These are phyloP conservation scores for Amphiduros pacificus DNA, from an alignment of 2,888 invertebrate species.

Conservation along the genomic window DNA sequence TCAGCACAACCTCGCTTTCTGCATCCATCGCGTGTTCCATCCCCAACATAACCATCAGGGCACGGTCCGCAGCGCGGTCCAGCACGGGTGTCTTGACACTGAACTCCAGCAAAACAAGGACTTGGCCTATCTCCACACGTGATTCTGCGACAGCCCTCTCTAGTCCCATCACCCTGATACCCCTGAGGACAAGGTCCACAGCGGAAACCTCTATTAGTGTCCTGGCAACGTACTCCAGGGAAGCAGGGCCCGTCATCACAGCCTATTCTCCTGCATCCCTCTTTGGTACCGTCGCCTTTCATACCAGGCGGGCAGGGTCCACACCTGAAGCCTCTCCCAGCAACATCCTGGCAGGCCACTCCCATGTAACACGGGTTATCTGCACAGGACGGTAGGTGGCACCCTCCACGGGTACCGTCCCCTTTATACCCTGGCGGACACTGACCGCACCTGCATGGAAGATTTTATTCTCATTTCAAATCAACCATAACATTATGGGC, in stretches of 20 bases:
- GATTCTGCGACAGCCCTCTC: conserved; percentile 6
- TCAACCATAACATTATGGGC: no score
- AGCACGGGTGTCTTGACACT: conserved; percentile 30
- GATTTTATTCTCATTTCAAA: no score
- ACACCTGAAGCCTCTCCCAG: conserved; percentile 27
- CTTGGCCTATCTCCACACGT: neutral
- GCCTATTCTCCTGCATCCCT: conserved; percentile 16
- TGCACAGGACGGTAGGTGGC: conserved; percentile 3
- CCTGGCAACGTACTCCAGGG: conserved; percentile 67
- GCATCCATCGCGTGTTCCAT: conserved; percentile 65
- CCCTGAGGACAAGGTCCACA: conserved; percentile 73
- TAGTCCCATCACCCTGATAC: conserved; percentile 71
- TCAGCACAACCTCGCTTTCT: conserved; percentile 7
- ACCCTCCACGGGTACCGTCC: conserved; percentile 4
- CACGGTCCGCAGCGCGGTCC: conserved; percentile 75
- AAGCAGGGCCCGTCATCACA: conserved; percentile 22
- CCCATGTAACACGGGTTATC: conserved; percentile 49
- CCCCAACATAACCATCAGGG: conserved; percentile 70
- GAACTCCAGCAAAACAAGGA: conserved; percentile 70
- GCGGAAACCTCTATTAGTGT: conserved; percentile 57
- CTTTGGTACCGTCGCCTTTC: conserved; percentile 70
- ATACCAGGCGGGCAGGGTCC: conserved; percentile 74
- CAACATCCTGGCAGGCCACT: conserved; percentile 64
- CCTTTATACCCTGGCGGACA: conserved; percentile 25
- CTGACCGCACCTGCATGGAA: conserved; percentile 7